Base-by-base conservation (phyloP, 2,888 invertebrate genomes). In the Seira musarum region DNA sequence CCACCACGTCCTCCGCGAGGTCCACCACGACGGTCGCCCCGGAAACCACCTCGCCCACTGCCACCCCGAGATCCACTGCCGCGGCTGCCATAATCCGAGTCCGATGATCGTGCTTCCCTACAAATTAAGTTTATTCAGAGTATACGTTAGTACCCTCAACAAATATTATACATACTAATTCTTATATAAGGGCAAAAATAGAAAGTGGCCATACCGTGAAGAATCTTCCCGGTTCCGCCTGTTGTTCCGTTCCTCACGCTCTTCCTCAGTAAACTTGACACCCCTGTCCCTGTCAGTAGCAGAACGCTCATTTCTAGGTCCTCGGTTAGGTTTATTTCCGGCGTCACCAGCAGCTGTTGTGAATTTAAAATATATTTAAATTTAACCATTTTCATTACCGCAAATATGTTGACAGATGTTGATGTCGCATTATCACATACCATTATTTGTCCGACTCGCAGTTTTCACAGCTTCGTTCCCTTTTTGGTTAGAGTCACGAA, bases 241-340 rank as follows among this genome's bases (percentile, higher is more conserved):
- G 88, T 93, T 93, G 87, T 93, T 93, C 84, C 94, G 92, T 88
- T 93, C 93, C 87, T 95, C 95, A 60, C 93, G 91, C 79, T 92
- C 92, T 87, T 93, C 92, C 22, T 85, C 86, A 40, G 88, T 90
- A 87, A 90, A 91, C 87, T 90, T 91, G 75, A 90, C 90, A 80
- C 90, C 91, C 81, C 90, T 89, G 79, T 90, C 90, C 63, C 85
- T 84, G 60, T 84, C 83, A 46, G 74, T 78, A 1, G 79, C 74
- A 60, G 82, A 79, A 25, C 85, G 83, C 19, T 82, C 83, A 49
- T 82, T 71, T 46, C 84, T 78, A 46, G 84, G 85, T 25, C 79
- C 77, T 49, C 86, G 85, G 68, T 81, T 82, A n/a, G 83, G 76
- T 66, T 83, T 83, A 67, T 49, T 80, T 17, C 80, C 80, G 17